Conservation (phyloP, 2,113 vertebrate species). For the Phoxinus phoxinus region DNA sequence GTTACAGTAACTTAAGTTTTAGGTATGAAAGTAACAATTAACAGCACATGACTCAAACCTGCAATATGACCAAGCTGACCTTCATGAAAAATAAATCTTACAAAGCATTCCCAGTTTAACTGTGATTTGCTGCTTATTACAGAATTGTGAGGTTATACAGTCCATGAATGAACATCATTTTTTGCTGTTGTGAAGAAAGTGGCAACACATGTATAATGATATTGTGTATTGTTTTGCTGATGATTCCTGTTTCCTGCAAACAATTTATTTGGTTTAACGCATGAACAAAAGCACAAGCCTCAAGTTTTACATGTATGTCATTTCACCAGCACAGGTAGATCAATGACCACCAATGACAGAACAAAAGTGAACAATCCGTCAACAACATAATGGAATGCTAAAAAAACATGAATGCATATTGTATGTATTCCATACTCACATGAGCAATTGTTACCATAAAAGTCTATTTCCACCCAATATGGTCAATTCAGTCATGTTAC, state of each 20-base stretch:
- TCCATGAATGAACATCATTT: neutral
- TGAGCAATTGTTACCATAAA: neutral
- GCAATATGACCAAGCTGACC: neutral
- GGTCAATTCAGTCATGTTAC: neutral
- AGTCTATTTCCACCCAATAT: neutral
- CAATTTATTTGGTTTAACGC: neutral
- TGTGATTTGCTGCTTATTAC: neutral
- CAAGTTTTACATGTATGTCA: neutral
- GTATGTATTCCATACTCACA: neutral
- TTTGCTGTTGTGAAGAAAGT: neutral
- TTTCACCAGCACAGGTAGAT: neutral
- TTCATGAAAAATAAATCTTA: neutral
- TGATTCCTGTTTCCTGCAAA: neutral
- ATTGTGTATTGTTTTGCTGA: too few species aligned
- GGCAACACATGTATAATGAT: neutral
- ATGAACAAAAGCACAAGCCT: neutral
- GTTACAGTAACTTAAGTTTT: neutral
- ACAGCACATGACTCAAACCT: neutral
- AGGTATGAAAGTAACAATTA: neutral
- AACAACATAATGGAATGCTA: neutral
- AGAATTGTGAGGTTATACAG: neutral
- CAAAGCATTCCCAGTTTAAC: neutral
- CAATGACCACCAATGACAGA: neutral
- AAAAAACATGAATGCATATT: neutral
- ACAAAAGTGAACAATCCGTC: neutral